Conservation (phyloP, 2,888 invertebrate genomes). For the Philhelius pedissequus region DNA sequence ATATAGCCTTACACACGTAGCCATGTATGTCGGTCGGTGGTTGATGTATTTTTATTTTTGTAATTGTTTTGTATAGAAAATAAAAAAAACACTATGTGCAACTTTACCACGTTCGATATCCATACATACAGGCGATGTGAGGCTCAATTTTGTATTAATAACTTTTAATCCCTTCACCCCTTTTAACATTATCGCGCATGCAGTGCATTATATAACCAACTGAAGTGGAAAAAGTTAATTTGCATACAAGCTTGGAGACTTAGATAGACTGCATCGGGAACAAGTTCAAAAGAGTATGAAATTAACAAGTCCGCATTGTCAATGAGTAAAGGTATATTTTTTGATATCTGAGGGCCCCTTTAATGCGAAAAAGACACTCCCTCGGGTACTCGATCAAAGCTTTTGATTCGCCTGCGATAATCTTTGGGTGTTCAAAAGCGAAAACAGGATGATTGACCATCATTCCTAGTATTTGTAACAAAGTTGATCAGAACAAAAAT, state of each 20-base stretch:
- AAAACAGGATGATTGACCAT: no score
- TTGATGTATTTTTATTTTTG: background rate
- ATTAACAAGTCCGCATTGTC: background rate
- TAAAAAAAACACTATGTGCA: slow-evolving; percentile 25
- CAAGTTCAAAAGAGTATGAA: slow-evolving; percentile 8
- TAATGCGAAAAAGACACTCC: no score
- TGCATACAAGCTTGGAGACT: slow-evolving; percentile 27
- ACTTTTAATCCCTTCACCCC: slow-evolving; percentile 27
- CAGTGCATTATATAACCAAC: slow-evolving; percentile 47
- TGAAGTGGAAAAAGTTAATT: slow-evolving; percentile 49
- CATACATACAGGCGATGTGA: slow-evolving; percentile 17
- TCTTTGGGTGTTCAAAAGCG: no score
- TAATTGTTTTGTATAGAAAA: background rate
- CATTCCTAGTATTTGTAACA: no score
- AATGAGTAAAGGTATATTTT: background rate
- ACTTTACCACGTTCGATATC: background rate
- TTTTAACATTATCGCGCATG: background rate
- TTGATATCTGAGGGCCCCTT: no score
- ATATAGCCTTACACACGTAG: no score
- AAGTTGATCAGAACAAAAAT: no score
- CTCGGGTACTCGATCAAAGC: no score
- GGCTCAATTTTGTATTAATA: slow-evolving; percentile 45
- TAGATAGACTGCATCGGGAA: slow-evolving; percentile 19
- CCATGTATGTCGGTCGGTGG: background rate
- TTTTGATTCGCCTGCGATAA: no score